These are phyloP conservation scores for Nemotelus pantherinus DNA, from an alignment of 2,888 invertebrate species.

Conservation along the genomic window DNA sequence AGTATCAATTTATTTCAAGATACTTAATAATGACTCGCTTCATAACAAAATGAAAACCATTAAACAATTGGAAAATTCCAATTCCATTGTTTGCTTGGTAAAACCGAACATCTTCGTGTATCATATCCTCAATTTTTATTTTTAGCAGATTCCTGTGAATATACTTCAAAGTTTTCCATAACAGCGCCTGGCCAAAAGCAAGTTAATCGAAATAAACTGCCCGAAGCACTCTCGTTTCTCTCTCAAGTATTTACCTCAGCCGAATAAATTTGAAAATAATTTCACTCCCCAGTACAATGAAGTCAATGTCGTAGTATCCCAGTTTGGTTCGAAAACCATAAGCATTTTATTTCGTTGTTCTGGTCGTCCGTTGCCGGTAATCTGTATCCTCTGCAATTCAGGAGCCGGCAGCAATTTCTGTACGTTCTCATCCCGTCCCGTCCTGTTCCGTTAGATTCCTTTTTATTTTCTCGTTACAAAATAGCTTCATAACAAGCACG, in stretches of 20 bases:
- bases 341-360: background rate
- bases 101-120: too few relatives aligned
- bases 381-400: slow-evolving; percentile 29
- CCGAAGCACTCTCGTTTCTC: slow-evolving; percentile 22
- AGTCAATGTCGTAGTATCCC: background rate
- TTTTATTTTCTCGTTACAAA: slow-evolving; percentile 29
- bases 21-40: too few relatives aligned
- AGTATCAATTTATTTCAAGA: too few relatives aligned
- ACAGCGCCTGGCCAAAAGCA: slow-evolving; percentile 15
- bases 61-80: too few relatives aligned
- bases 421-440: background rate
- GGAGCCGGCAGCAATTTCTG: slow-evolving; percentile 31
- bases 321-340: background rate
- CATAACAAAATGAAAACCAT: too few relatives aligned
- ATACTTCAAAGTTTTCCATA: background rate
- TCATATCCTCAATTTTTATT: too few relatives aligned
- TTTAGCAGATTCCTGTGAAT: too few relatives aligned
- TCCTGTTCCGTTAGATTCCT: background rate
- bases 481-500: slow-evolving; percentile 39
- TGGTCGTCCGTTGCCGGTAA: background rate
- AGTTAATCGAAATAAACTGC: slow-evolving; percentile 33
- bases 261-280: slow-evolving; percentile 29
- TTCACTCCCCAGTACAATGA: background rate
- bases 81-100: too few relatives aligned
- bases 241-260: slow-evolving; percentile 21